Conservation (phyloP, 2,888 invertebrate species). For the Silvanus unidentatus region DNA sequence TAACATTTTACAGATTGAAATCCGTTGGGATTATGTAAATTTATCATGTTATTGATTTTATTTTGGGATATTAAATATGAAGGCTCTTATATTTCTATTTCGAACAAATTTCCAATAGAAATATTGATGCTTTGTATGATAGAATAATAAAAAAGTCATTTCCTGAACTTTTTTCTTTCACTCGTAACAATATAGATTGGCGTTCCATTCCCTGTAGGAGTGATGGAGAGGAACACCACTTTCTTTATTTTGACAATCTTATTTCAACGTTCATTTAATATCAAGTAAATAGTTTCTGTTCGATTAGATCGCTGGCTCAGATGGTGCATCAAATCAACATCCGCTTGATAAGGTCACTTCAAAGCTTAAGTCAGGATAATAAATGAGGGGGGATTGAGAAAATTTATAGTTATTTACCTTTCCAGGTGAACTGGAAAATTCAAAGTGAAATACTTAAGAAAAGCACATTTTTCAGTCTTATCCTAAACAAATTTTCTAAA, state of each 20-base stretch:
- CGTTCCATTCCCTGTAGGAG: too few species aligned
- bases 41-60: too few species aligned
- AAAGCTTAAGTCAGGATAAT: constrained; percentile 22
- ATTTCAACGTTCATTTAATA: constrained; percentile 36
- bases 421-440: constrained; percentile 24
- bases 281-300: constrained; percentile 36
- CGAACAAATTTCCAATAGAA: too few species aligned
- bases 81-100: too few species aligned
- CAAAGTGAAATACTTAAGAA: constrained; percentile 17
- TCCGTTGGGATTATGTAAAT: too few species aligned
- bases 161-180: too few species aligned
- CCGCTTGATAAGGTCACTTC: constrained; percentile 32
- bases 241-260: constrained; percentile 12
- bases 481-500: constrained; percentile 25
- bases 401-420: constrained; percentile 36
- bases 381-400: constrained; percentile 29
- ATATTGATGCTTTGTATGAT: too few species aligned
- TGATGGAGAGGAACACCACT: too few species aligned
- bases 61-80: too few species aligned
- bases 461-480: constrained; percentile 29
- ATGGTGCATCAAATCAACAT: constrained; percentile 33
- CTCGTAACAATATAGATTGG: too few species aligned
- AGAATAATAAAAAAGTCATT: too few species aligned
- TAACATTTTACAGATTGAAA: too few species aligned
- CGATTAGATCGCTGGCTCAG: constrained; percentile 33